phyloP scores from a whole-genome alignment of 2,113 vertebrate genomes.

The Callionymus lyra region DNA sequence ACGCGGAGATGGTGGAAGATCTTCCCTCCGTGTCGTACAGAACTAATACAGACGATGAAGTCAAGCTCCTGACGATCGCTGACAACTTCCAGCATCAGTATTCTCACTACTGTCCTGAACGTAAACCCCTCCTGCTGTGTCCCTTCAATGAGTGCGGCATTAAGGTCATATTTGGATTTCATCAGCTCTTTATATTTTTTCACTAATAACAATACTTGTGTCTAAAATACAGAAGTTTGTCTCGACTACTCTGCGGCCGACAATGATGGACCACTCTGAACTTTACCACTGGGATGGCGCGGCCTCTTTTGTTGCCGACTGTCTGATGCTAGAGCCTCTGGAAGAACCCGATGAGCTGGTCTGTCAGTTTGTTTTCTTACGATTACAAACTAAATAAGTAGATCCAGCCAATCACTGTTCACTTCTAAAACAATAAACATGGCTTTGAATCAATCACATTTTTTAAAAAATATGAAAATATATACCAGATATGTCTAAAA shows the following conservation, averaged over 20 bases:
- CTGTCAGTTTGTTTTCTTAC: constrained; percentile 4
- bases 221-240: constrained; percentile 80
- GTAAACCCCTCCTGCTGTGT: constrained; percentile 72
- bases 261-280: constrained; percentile 58
- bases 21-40: constrained; percentile 68
- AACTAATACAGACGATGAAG: constrained; percentile 66
- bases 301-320: constrained; percentile 76
- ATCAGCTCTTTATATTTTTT: background rate
- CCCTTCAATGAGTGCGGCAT: constrained; percentile 78
- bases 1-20: too few relatives aligned
- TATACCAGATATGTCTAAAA: background rate
- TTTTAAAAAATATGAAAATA: background rate
- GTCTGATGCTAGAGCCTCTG: constrained; percentile 73
- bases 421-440: background rate
- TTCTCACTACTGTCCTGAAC: constrained; percentile 71
- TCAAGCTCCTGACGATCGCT: constrained; percentile 61
- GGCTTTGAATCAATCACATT: background rate
- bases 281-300: constrained; percentile 78
- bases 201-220: accelerated
- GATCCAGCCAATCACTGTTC: background rate
- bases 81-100: constrained; percentile 77
- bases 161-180: constrained; percentile 56
- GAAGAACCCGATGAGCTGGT: constrained; percentile 68
- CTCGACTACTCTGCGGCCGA: constrained; percentile 76
- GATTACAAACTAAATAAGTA: background rate